Conservation (phyloP, 2,797 vertebrate species). For the Strix occidentalis region DNA sequence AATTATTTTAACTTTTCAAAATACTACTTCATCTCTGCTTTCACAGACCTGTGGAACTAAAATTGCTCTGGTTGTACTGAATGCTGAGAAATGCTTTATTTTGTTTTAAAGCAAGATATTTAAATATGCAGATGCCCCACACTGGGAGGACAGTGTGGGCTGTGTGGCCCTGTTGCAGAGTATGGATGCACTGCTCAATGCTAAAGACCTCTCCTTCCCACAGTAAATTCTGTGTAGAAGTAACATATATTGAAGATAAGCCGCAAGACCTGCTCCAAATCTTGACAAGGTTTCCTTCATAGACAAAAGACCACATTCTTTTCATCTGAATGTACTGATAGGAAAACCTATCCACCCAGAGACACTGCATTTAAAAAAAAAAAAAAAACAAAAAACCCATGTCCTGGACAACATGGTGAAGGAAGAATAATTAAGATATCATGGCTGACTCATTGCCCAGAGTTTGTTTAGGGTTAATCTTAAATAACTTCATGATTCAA, state of each 20-base stretch:
- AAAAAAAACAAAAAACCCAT: no score
- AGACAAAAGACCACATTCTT: background rate
- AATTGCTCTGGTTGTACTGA: background rate
- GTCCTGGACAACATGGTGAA: background rate
- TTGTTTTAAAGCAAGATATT: background rate
- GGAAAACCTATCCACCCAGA: background rate
- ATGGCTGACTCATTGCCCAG: background rate
- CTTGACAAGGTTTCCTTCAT: background rate
- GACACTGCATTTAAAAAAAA: background rate
- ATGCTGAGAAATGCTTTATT: background rate
- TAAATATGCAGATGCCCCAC: background rate
- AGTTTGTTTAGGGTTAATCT: background rate
- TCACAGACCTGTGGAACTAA: background rate
- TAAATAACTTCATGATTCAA: background rate
- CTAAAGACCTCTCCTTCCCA: background rate
- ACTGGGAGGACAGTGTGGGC: background rate
- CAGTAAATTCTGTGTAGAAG: background rate
- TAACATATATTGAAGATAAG: background rate
- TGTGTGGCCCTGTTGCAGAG: background rate
- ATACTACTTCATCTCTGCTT: background rate
- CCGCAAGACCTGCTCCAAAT: background rate
- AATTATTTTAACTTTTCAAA: background rate
- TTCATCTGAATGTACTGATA: background rate
- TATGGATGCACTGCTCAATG: background rate
- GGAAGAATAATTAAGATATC: background rate